These are phyloP conservation scores for Oreochromis tanganicae DNA, from an alignment of 2,113 vertebrate species.

Conservation along the genomic window DNA sequence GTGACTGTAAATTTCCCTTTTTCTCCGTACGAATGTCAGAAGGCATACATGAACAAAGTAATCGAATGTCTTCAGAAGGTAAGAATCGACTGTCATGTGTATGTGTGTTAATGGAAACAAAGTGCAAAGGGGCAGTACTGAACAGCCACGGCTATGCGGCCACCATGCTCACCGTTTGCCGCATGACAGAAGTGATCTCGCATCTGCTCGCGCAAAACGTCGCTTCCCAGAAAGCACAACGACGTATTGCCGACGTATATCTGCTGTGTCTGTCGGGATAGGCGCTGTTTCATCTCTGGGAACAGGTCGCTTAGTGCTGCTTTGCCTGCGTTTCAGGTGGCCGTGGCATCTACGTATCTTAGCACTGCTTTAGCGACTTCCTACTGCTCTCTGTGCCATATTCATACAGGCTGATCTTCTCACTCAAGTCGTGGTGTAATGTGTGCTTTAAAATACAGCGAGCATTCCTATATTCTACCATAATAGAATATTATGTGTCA, in stretches of 20 bases:
- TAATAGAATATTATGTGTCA: not conserved
- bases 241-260: not conserved
- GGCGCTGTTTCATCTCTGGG: not conserved
- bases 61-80: slow-evolving; percentile 53
- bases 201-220: not conserved
- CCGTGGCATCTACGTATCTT: not conserved
- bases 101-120: not conserved
- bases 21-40: slow-evolving; percentile 54
- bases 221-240: not conserved
- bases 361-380: not conserved
- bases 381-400: not conserved
- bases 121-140: not conserved
- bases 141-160: not conserved
- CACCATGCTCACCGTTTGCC: not conserved
- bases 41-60: slow-evolving; percentile 55
- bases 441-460: not conserved
- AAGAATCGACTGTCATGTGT: not conserved
- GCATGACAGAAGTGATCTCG: not conserved
- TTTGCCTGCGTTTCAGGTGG: not conserved
- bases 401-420: not conserved
- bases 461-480: not conserved
- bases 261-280: not conserved
- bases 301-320: not conserved
- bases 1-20: slow-evolving; percentile 50
- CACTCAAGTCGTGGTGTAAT: not conserved